phyloP scores from a whole-genome alignment of 2,888 invertebrate species.

The Melolontha melolontha region DNA sequence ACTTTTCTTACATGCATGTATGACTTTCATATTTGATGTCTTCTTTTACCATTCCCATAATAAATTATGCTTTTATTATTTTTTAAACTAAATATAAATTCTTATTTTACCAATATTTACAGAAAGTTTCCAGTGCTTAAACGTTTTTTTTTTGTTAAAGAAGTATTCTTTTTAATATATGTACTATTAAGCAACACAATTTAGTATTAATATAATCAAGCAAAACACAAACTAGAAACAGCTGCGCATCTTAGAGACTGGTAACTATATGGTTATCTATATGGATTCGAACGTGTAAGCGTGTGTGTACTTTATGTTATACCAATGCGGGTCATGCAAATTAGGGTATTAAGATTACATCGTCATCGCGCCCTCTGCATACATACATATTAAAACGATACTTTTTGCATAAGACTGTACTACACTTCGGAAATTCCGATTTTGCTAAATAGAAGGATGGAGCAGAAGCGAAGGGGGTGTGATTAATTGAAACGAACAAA shows the following conservation, averaged over 20 bases:
- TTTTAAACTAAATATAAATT: too few species aligned
- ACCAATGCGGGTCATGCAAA: constrained; percentile 37
- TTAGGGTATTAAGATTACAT: constrained; percentile 38
- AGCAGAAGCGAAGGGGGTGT: neutral
- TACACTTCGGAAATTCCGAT: constrained; percentile 22
- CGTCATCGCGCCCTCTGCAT: constrained; percentile 32
- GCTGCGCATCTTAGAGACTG: constrained; percentile 11
- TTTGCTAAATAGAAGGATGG: constrained; percentile 17
- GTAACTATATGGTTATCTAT: constrained; percentile 6
- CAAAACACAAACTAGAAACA: constrained; percentile 8
- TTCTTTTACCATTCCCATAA: too few species aligned
- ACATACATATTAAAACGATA: constrained; percentile 38
- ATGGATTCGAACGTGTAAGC: neutral
- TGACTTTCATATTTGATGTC: too few species aligned
- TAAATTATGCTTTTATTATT: too few species aligned
- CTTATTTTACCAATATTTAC: too few species aligned
- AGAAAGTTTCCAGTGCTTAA: too few species aligned
- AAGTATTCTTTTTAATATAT: too few species aligned
- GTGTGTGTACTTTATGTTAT: constrained; percentile 14
- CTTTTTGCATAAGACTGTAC: constrained; percentile 35
- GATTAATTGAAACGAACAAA: constrained; percentile 33
- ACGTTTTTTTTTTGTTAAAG: too few species aligned
- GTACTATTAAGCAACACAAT: too few species aligned
- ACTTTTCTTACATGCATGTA: too few species aligned
- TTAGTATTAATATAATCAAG: constrained; percentile 7